These are phyloP conservation scores for Drosophila carrolli DNA, from an alignment of 1,140 invertebrate species.

Conservation along the genomic window DNA sequence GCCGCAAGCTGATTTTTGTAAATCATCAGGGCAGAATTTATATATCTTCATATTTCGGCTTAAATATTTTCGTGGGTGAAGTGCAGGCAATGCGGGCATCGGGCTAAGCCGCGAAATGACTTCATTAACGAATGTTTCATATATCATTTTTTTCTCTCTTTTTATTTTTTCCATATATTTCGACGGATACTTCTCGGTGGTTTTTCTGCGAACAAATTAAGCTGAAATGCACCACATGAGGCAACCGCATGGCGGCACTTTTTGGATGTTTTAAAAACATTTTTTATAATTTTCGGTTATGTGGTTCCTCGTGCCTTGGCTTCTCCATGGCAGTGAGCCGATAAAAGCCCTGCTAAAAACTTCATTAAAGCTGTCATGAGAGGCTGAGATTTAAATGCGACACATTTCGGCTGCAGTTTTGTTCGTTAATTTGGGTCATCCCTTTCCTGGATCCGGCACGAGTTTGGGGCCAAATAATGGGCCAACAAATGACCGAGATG, in stretches of 20 bases:
- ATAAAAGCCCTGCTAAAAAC: slow-evolving; percentile 76
- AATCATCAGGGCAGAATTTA: slow-evolving; percentile 44
- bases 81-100: slow-evolving; percentile 33
- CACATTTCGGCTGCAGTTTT: slow-evolving; percentile 53
- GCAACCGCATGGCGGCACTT: slow-evolving; percentile 25
- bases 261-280: slow-evolving; percentile 41
- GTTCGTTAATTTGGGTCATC: slow-evolving; percentile 42
- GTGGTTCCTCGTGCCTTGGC: slow-evolving; percentile 5
- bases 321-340: slow-evolving; percentile 52
- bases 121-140: slow-evolving; percentile 77
- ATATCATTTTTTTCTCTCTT: slow-evolving; percentile 24
- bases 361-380: slow-evolving; percentile 67
- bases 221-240: slow-evolving; percentile 66
- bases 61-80: slow-evolving; percentile 39
- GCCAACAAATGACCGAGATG: slow-evolving; percentile 21
- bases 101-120: slow-evolving; percentile 79
- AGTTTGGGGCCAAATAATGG: slow-evolving; percentile 14
- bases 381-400: slow-evolving; percentile 63
- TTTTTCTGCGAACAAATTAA: slow-evolving; percentile 78
- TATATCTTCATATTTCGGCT: slow-evolving; percentile 31
- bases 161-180: slow-evolving; percentile 17
- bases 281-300: slow-evolving; percentile 49
- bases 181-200: slow-evolving; percentile 18
- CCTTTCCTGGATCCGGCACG: neutral
- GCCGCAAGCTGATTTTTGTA: slow-evolving; percentile 26